phyloP scores from a whole-genome alignment of 2,888 invertebrate genomes.

The Dynastes hyllus region DNA sequence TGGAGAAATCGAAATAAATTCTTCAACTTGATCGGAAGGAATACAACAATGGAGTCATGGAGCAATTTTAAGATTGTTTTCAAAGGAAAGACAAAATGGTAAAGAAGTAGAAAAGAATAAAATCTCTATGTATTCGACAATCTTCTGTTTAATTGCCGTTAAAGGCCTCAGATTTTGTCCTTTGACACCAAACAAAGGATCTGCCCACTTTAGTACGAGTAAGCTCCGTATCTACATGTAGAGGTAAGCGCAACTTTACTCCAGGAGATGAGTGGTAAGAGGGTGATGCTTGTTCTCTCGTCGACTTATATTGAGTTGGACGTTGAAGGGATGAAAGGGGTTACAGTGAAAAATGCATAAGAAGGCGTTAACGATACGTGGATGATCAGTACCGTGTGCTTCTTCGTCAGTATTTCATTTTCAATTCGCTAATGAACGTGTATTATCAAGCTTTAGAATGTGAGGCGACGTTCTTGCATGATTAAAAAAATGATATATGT shows the following conservation, averaged over 20 bases:
- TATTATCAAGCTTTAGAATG: neutral
- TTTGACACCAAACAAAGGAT: neutral
- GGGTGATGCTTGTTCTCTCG: conserved; percentile 30
- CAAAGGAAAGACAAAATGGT: neutral
- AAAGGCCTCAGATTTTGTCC: neutral
- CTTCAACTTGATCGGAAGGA: too few species aligned
- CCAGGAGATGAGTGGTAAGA: conserved; percentile 48
- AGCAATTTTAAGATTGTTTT: neutral
- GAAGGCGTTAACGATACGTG: conserved; percentile 50
- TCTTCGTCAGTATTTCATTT: conserved; percentile 29
- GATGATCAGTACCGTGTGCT: conserved; percentile 42
- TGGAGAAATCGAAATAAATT: too few species aligned
- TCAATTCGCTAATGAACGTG: neutral
- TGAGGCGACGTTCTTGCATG: neutral
- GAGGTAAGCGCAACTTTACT: conserved; percentile 50
- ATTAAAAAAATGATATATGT: neutral
- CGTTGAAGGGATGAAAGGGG: conserved; percentile 44
- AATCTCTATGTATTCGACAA: neutral
- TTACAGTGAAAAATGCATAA: conserved; percentile 52
- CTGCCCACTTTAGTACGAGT: neutral
- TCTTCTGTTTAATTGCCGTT: conserved; percentile 32
- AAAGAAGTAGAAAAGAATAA: neutral
- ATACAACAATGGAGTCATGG: too few species aligned
- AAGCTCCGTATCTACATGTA: conserved; percentile 5
- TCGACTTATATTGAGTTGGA: conserved; percentile 39